phyloP scores from a whole-genome alignment of 2,888 invertebrate species.

The Drosophila formosana region DNA sequence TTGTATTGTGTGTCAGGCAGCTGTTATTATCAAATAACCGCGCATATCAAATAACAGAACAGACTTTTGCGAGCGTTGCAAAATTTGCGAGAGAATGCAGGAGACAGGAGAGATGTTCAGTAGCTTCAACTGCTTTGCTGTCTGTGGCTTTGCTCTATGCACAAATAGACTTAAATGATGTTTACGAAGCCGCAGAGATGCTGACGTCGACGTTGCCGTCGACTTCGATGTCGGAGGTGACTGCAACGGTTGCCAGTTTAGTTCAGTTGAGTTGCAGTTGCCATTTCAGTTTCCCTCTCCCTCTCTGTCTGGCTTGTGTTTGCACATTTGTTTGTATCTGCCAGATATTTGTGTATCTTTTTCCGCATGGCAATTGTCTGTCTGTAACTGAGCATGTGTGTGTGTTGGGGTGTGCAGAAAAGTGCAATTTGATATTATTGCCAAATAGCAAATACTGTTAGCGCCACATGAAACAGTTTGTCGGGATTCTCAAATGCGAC shows the following conservation, averaged over 20 bases:
- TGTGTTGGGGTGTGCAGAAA: constrained; percentile 43
- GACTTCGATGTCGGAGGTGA: neutral
- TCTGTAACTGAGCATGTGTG: constrained; percentile 12
- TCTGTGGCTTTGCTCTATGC: constrained; percentile 54
- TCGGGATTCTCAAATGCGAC: constrained; percentile 20
- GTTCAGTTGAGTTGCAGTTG: constrained; percentile 19
- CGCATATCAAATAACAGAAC: constrained; percentile 77
- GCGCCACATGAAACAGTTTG: constrained; percentile 50
- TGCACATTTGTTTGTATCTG: constrained; percentile 79
- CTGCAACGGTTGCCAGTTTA: constrained; percentile 19
- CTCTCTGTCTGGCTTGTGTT: constrained; percentile 32
- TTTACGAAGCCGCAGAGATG: constrained; percentile 51
- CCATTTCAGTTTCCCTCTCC: neutral
- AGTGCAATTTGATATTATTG: constrained; percentile 82
- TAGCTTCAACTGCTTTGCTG: constrained; percentile 19
- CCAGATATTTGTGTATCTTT: constrained; percentile 73
- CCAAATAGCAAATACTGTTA: constrained; percentile 79
- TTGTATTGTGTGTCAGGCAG: constrained; percentile 40
- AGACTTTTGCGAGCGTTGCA: constrained; percentile 67
- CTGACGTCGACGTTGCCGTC: neutral
- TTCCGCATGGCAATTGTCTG: constrained; percentile 40
- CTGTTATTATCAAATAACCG: constrained; percentile 79
- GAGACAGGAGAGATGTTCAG: constrained; percentile 4
- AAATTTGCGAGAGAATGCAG: constrained; percentile 52
- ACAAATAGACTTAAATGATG: constrained; percentile 77